These are phyloP conservation scores for Leucoptera coffeella DNA, from an alignment of 2,888 invertebrate species.

Conservation along the genomic window DNA sequence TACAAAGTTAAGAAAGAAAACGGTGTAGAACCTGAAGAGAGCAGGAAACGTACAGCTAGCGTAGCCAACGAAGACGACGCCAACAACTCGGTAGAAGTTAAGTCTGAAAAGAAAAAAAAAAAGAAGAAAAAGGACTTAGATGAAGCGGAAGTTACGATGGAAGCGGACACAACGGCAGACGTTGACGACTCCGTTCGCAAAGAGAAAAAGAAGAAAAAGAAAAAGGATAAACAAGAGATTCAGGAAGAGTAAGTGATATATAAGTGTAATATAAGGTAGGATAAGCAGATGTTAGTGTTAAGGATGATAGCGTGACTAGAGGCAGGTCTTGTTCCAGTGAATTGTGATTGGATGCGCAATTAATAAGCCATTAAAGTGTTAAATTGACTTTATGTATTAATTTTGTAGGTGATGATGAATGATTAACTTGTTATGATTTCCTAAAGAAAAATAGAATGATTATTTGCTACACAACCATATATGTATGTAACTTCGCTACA, in stretches of 20 bases:
- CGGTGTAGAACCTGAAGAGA: slow-evolving; percentile 16
- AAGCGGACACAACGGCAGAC: slow-evolving; percentile 25
- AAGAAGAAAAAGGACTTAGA: slow-evolving; percentile 58
- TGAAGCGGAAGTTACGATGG: slow-evolving; percentile 23
- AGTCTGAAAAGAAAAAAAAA: slow-evolving; percentile 58
- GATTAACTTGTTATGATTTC: too few relatives aligned
- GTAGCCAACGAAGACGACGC: slow-evolving; percentile 37
- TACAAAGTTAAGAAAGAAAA: slow-evolving; percentile 23
- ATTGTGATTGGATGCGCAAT: too few relatives aligned
- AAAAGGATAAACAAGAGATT: slow-evolving; percentile 61
- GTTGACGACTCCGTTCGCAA: slow-evolving; percentile 41
- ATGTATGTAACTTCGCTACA: too few relatives aligned
- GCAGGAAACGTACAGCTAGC: slow-evolving; percentile 51
- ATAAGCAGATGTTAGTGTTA: slow-evolving; percentile 1
- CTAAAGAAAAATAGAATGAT: too few relatives aligned
- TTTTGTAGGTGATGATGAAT: too few relatives aligned
- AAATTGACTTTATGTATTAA: too few relatives aligned
- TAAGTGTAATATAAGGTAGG: slow-evolving; percentile 5
- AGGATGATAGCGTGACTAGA: too few relatives aligned
- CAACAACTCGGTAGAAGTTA: slow-evolving; percentile 37
- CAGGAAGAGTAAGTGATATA: slow-evolving; percentile 24
- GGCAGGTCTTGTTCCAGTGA: too few relatives aligned
- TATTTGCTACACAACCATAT: too few relatives aligned
- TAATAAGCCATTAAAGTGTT: too few relatives aligned
- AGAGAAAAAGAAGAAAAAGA: slow-evolving; percentile 74